A percentile compares a stretch with the other conserved stretches of the same genome.
Conservation (phyloP, 2,888 invertebrate genomes). For the Dromius quadrimaculatus region DNA sequence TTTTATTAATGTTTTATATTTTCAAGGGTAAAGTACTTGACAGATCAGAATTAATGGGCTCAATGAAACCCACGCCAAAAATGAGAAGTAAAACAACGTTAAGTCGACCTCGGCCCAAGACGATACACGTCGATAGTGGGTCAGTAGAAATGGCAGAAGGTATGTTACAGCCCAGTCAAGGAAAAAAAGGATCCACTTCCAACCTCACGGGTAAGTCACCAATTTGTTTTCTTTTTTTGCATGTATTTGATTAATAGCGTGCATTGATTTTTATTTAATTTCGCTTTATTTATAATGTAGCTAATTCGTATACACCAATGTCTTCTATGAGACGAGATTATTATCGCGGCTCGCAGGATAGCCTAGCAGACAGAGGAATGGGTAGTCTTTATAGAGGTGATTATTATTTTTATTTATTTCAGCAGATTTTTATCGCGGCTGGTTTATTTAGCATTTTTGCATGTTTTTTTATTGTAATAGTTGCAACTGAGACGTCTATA, state of each 20-base stretch:
- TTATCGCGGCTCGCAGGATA: slow-evolving; percentile 93
- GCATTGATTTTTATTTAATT: slow-evolving; percentile 56
- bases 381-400: slow-evolving; percentile 80
- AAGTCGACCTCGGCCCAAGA: slow-evolving; percentile 85
- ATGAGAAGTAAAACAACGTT: slow-evolving; percentile 75
- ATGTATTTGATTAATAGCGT: slow-evolving; percentile 53
- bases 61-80: slow-evolving; percentile 73
- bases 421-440: slow-evolving; percentile 4
- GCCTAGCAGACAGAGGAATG: slow-evolving; percentile 79
- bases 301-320: slow-evolving; percentile 68
- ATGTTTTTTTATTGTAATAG: slow-evolving; percentile 21
- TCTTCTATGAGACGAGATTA: slow-evolving; percentile 88
- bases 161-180: slow-evolving; percentile 77
- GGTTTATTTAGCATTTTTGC: slow-evolving; percentile 28
- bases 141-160: slow-evolving; percentile 84
- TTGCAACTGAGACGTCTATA: not conserved
- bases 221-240: slow-evolving; percentile 51
- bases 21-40: slow-evolving; percentile 83
- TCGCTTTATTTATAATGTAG: slow-evolving; percentile 58
- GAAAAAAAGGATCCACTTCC: slow-evolving; percentile 84
- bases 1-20: not conserved
- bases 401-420: slow-evolving; percentile 58
- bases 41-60: slow-evolving; percentile 73
- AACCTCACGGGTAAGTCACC: slow-evolving; percentile 80
- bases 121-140: slow-evolving; percentile 89